These are phyloP conservation scores for Itoplectis maculator DNA, from an alignment of 2,888 invertebrate species.

Conservation along the genomic window DNA sequence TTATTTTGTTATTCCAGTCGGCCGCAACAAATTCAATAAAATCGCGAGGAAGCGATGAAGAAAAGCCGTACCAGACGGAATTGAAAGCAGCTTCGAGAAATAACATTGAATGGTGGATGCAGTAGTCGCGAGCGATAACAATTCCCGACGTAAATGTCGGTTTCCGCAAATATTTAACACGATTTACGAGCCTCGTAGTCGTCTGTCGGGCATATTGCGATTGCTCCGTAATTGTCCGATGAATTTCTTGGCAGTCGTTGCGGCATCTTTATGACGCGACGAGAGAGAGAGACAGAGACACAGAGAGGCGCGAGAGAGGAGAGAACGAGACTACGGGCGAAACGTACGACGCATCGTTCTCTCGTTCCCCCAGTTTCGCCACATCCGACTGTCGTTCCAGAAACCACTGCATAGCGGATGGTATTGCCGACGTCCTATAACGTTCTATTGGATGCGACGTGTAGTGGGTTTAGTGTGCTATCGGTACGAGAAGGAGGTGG, in stretches of 20 bases:
- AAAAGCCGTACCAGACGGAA: not conserved
- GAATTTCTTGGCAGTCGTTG: slow-evolving; percentile 63
- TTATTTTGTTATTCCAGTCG: too few relatives aligned
- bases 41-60: not conserved
- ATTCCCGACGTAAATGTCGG: not conserved
- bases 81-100: not conserved
- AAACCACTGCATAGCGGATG: slow-evolving; percentile 65
- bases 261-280: slow-evolving; percentile 54
- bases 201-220: slow-evolving; percentile 61
- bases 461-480: slow-evolving; percentile 46
- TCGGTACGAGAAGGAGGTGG: slow-evolving; percentile 24
- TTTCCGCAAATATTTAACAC: not conserved
- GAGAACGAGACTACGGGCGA: slow-evolving; percentile 22
- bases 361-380: slow-evolving; percentile 49
- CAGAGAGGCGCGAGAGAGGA: too few relatives aligned
- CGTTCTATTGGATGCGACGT: slow-evolving; percentile 62
- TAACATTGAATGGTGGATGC: not conserved
- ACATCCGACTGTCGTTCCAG: slow-evolving; percentile 63
- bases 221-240: slow-evolving; percentile 66
- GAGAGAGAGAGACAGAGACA: too few relatives aligned
- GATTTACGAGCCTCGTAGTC: slow-evolving; percentile 9
- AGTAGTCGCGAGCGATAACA: not conserved
- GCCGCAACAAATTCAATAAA: not conserved
- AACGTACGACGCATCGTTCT: slow-evolving; percentile 51
- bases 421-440: slow-evolving; percentile 50